Evolutionary conservation across 2,888 invertebrate genomes (phyloP).

Genomic region (Hyposoter didymator): DNA sequence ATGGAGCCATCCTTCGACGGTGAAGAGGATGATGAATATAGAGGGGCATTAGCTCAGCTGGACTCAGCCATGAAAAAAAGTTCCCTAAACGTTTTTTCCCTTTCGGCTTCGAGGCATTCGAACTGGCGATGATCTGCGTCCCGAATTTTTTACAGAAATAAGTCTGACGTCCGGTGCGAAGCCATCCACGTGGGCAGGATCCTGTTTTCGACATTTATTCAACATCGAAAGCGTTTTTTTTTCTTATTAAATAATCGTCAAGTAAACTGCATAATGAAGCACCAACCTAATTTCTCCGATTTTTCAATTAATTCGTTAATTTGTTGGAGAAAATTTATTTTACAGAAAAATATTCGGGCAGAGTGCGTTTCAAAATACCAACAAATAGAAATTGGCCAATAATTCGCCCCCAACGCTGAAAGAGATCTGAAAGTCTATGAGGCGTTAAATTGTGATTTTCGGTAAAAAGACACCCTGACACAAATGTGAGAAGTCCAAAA

Average conservation of each 20-base stretch:
- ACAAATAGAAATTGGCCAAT: neutral
- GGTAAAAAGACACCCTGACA: neutral
- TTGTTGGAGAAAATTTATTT: neutral
- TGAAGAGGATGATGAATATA: constrained; percentile 17
- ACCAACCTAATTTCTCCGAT: neutral
- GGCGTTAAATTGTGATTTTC: constrained; percentile 36
- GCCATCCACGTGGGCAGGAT: neutral
- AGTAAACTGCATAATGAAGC: neutral
- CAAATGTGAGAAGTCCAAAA: constrained; percentile 20
- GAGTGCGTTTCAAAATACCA: neutral
- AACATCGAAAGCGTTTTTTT: neutral
- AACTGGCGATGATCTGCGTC: neutral
- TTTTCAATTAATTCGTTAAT: too few relatives aligned
- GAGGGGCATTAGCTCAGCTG: constrained; percentile 7
- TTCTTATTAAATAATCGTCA: neutral
- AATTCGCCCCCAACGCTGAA: neutral
- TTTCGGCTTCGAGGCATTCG: neutral
- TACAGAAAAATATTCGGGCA: neutral
- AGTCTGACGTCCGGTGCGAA: neutral
- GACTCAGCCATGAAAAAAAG: constrained; percentile 24
- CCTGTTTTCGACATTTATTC: neutral
- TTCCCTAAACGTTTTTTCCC: neutral
- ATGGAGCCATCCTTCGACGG: constrained; percentile 1
- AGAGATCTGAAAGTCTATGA: constrained; percentile 34
- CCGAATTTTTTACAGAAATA: neutral